Evolutionary conservation across 2,888 invertebrate species (phyloP).

Genomic region (Cryptus armator): DNA sequence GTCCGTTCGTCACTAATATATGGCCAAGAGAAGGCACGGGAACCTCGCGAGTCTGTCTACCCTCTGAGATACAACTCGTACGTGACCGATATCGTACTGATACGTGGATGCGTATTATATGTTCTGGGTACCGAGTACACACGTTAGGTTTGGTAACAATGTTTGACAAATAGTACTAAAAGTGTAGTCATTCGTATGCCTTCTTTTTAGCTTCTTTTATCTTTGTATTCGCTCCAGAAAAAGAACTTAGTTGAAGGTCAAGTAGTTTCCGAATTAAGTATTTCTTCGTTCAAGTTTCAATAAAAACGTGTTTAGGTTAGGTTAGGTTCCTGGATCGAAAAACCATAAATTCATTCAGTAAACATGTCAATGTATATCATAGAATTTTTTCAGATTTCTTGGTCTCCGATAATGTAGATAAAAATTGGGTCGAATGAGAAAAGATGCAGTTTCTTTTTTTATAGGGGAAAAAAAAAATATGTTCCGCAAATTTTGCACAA

Average conservation of each 20-base stretch:
- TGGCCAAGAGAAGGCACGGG: constrained; percentile 72
- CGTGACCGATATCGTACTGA: constrained; percentile 82
- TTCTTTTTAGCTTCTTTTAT: not conserved
- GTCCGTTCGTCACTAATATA: constrained; percentile 82
- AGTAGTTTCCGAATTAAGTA: not conserved
- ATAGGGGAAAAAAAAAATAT: not conserved
- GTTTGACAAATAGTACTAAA: not conserved
- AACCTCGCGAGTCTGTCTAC: constrained; percentile 74
- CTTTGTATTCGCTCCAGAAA: not conserved
- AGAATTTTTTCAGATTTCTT: not conserved
- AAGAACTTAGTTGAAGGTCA: not conserved
- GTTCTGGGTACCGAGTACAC: constrained; percentile 56
- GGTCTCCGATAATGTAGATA: not conserved
- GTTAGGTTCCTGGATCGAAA: not conserved
- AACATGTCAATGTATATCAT: not conserved
- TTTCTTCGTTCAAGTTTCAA: not conserved
- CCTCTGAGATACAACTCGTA: constrained; percentile 79
- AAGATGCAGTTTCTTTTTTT: not conserved
- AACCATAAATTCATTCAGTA: not conserved
- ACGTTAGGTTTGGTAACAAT: not conserved
- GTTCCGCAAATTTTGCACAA: not conserved
- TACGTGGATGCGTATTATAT: constrained; percentile 64
- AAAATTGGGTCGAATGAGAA: not conserved
- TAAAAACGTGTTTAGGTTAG: not conserved
- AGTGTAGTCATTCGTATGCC: not conserved